A percentile compares a stretch with the other conserved stretches of the same genome.
Evolutionary conservation across 1,140 invertebrate genomes (phyloP).

Genomic region (Leptinotarsa lineolata): DNA sequence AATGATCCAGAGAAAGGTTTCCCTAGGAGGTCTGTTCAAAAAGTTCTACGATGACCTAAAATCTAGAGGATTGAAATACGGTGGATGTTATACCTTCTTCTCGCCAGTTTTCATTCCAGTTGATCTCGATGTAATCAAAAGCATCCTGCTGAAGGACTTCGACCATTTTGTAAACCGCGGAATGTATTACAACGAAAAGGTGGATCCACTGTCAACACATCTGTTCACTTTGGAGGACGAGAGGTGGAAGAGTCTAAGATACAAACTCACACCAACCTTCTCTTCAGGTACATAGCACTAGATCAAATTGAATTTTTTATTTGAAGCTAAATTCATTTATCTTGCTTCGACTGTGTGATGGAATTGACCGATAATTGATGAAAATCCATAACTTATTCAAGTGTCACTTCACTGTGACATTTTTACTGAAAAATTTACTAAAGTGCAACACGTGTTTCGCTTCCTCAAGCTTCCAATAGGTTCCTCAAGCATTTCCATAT

Average conservation of each 20-base stretch:
- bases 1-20: slow-evolving; percentile 37
- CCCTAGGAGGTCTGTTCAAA: neutral
- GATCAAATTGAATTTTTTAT: no score
- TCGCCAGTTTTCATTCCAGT: slow-evolving; percentile 37
- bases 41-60: slow-evolving; percentile 26
- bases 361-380: no score
- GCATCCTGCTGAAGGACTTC: slow-evolving; percentile 59
- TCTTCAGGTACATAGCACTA: slow-evolving; percentile 50
- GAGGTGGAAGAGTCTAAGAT: slow-evolving; percentile 58
- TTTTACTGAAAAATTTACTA: no score
- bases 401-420: no score
- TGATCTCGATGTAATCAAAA: slow-evolving; percentile 59
- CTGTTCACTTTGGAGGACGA: slow-evolving; percentile 57
- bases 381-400: no score
- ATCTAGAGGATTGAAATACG: slow-evolving; percentile 18
- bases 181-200: slow-evolving; percentile 53
- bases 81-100: slow-evolving; percentile 29
- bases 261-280: slow-evolving; percentile 58
- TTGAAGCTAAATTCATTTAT: no score
- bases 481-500: no score
- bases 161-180: slow-evolving; percentile 58
- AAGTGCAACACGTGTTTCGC: no score
- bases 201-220: slow-evolving; percentile 57
- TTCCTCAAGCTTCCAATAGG: no score
- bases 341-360: no score